phyloP scores from a whole-genome alignment of 2,113 vertebrate genomes.

The Illadopsis cleaveri region DNA sequence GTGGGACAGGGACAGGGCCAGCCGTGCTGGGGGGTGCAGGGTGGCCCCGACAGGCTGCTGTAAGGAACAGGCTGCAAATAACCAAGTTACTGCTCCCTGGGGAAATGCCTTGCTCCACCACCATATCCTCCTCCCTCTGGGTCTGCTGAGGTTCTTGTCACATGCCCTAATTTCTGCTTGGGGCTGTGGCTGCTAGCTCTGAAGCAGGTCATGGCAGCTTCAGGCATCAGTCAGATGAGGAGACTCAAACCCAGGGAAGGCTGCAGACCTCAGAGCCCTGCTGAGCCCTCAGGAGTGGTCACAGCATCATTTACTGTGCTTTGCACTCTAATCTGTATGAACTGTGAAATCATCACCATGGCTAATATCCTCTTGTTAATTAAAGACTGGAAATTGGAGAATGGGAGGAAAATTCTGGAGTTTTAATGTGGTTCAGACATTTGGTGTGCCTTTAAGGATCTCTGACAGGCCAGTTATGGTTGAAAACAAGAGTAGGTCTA shows the following conservation, averaged over 20 bases:
- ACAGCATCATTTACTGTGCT: not conserved
- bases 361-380: not conserved
- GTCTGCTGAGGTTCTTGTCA: not conserved
- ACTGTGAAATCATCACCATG: not conserved
- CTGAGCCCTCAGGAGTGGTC: not conserved
- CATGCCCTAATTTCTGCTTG: rapidly evolving
- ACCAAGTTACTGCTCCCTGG: not conserved
- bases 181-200: not conserved
- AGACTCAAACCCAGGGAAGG: not conserved
- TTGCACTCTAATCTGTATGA: not conserved
- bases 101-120: not conserved
- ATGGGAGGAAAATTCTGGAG: not conserved
- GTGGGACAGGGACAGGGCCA: not conserved
- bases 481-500: not conserved
- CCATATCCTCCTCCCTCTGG: rapidly evolving
- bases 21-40: rapidly evolving
- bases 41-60: not conserved
- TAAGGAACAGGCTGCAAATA: not conserved
- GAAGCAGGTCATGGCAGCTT: not conserved
- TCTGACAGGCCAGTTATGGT: not conserved
- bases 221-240: rapidly evolving
- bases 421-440: not conserved
- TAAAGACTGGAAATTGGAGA: not conserved
- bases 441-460: not conserved
- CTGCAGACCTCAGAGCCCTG: not conserved